Evolutionary conservation across 2,888 invertebrate genomes (phyloP), one percentile per base, ranked within the genome.

Genomic region (Patella caerulea): DNA sequence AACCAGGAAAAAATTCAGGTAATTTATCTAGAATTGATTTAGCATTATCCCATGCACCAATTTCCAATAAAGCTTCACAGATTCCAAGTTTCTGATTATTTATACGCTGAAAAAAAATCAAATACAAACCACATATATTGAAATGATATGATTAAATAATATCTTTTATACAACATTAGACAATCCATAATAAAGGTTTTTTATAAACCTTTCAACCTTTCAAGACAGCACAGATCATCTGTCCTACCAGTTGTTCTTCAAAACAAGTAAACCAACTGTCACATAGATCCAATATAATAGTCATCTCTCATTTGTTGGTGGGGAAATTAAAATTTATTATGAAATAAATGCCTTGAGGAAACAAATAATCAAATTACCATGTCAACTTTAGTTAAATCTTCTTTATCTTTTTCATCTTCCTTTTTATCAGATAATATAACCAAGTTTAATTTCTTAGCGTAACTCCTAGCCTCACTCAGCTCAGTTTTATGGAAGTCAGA

Each of bases 81-180:
- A 99, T 93, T 52, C 97, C 96, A 86, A 98, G 94, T 92, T 99
- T 99, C 92, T 99, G 98, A 93, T 99, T 99, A 81, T 89, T 88
- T 7, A 82, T 82, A 79, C 87, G 85, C 90, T 90, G 81, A 45
- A 83, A 82, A 54, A 53, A 56, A 73, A 45, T 34, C 14, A 9
- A 45, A 34, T 19, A 17, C 11, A 17, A 76, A n/a, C 72, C 15
- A 11, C 2, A 71, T 65, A 19, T 65, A 19, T 19, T 45, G 45
- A 29, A 29, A 29, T 29, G 3, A 45, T 45, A 45, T 9, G 9
- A 45, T 45, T 45, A 45, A 45, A 34, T 34, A 34, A 34, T 5
- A 34, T 34, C 5, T 34, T 34, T 34, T 34, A 34, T 34, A 34
- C 15, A 1, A 73, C 29, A 52, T 17, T 17, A 72, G 15, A 29